phyloP scores from a whole-genome alignment of 1,140 invertebrate genomes.

The Prorops nasuta region DNA sequence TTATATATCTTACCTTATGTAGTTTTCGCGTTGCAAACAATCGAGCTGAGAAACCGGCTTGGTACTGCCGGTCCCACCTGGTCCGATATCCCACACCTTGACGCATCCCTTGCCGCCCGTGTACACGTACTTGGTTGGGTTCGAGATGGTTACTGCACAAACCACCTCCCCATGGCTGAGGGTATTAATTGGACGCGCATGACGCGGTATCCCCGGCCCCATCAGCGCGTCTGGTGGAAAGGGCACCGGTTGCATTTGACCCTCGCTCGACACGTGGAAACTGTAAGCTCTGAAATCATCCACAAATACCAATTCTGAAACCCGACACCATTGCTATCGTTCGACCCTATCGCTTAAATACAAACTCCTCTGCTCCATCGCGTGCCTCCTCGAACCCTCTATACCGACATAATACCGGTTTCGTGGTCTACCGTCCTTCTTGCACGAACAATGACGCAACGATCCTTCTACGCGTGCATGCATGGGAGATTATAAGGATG shows the following conservation, averaged over 20 bases:
- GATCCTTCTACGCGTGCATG: no score
- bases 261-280: slow-evolving; percentile 72
- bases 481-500: no score
- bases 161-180: slow-evolving; percentile 83
- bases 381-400: no score
- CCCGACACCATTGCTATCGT: no score
- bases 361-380: no score
- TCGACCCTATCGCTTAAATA: no score
- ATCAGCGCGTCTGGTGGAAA: slow-evolving; percentile 86
- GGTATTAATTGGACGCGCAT: slow-evolving; percentile 74
- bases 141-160: slow-evolving; percentile 83
- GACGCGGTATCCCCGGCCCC: slow-evolving; percentile 86
- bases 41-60: slow-evolving; percentile 79
- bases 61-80: slow-evolving; percentile 63
- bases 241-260: slow-evolving; percentile 73
- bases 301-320: no score
- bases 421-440: no score
- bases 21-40: slow-evolving; percentile 84
- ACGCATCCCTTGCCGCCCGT: slow-evolving; percentile 91
- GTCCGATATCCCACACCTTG: slow-evolving; percentile 81
- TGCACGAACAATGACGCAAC: no score
- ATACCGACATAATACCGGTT: no score
- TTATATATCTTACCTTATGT: slow-evolving; percentile 82
- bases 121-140: slow-evolving; percentile 81
- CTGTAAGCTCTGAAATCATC: slow-evolving; percentile 67